These are phyloP conservation scores for Maylandia zebra DNA, from an alignment of 2,113 vertebrate species.

Conservation along the genomic window DNA sequence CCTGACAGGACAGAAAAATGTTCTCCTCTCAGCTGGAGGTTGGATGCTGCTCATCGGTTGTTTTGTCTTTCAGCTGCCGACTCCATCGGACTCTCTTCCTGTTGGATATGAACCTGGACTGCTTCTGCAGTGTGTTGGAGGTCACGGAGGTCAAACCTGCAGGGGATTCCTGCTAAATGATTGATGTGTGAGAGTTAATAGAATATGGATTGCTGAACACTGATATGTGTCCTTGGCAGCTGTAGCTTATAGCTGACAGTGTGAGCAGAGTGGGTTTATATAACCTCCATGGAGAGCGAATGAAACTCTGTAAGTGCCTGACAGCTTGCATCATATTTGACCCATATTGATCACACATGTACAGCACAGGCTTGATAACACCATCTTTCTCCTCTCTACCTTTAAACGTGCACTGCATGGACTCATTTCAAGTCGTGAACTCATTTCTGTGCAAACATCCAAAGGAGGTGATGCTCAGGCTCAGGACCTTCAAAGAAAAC, in stretches of 20 bases:
- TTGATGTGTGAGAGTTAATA: constrained; percentile 32
- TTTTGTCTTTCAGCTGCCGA: not conserved
- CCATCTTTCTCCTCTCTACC: not conserved
- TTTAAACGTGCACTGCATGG: not conserved
- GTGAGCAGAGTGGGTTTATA: not conserved
- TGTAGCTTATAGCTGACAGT: not conserved
- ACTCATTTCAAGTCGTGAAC: not conserved
- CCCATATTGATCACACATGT: not conserved
- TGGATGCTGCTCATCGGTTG: not conserved
- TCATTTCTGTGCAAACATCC: not conserved
- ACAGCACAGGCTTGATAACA: not conserved
- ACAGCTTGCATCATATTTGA: not conserved
- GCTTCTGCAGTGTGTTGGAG: not conserved
- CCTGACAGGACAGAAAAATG: not conserved
- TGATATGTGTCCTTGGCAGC: constrained; percentile 10
- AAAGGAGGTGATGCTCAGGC: not conserved
- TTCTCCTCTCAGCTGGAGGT: not conserved
- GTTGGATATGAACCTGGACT: not conserved
- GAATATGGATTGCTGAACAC: constrained; percentile 22
- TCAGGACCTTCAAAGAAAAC: not conserved
- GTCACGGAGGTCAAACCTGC: not conserved
- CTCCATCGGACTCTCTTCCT: not conserved
- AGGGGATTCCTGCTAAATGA: not conserved
- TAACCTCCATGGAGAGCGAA: not conserved
- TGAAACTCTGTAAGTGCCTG: not conserved